Evolutionary conservation across 1,140 invertebrate genomes (phyloP).

Genomic region (Apis cerana): DNA sequence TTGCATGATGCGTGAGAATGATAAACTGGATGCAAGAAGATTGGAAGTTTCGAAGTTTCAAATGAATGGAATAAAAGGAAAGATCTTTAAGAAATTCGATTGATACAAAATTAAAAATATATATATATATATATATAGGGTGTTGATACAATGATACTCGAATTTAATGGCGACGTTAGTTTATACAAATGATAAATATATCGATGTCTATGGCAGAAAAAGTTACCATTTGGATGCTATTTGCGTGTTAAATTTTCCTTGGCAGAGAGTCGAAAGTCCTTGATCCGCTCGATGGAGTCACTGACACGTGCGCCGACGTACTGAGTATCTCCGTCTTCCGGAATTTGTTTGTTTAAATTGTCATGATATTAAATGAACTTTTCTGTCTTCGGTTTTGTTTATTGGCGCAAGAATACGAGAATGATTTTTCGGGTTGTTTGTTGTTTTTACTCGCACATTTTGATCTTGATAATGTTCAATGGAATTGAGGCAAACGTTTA

Average conservation of each 20-base stretch:
- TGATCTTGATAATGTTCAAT: background rate
- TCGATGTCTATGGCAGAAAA: constrained; percentile 11
- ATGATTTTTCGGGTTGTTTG: background rate
- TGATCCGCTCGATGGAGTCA: background rate
- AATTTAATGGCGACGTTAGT: constrained; percentile 23
- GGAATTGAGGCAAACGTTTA: background rate
- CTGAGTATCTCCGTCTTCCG: background rate
- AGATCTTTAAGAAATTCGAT: background rate
- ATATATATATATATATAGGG: background rate
- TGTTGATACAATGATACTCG: background rate
- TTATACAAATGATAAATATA: constrained; percentile 50
- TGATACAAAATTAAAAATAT: background rate
- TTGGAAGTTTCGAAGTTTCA: background rate
- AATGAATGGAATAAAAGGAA: no score
- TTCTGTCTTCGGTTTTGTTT: background rate
- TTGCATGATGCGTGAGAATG: no score
- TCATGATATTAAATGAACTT: background rate
- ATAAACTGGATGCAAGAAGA: background rate
- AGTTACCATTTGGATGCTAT: constrained; percentile 42
- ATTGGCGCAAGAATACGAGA: background rate
- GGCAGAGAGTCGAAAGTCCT: constrained; percentile 5
- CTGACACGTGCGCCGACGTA: background rate
- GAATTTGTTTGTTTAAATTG: background rate
- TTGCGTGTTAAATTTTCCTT: constrained; percentile 27
- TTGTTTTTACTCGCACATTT: no score